Conservation (phyloP, 2,797 vertebrate species). For the Phoebastria nigripes region DNA sequence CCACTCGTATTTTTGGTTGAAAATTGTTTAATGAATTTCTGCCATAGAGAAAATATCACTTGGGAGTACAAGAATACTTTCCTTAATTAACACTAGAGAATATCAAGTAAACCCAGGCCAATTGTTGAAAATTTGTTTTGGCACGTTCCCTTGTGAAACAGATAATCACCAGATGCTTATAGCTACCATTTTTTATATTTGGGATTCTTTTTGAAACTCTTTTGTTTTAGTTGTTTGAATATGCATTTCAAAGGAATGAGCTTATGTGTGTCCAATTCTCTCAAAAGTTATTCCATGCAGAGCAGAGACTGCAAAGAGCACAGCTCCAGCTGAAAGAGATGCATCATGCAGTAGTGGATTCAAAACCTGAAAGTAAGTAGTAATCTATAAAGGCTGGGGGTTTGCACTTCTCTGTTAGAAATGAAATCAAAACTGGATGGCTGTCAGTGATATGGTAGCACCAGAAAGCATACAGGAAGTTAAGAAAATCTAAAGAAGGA, state of each 20-base stretch:
- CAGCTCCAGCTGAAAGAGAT: slow-evolving; percentile 92
- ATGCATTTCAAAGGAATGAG: neutral
- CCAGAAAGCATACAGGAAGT: neutral
- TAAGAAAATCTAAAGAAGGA: neutral
- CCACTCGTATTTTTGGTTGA: neutral
- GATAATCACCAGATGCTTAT: neutral
- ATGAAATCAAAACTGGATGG: neutral
- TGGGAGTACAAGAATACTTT: neutral
- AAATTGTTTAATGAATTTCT: neutral
- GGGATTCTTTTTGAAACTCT: neutral
- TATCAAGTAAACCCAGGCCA: slow-evolving; percentile 2
- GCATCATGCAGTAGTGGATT: slow-evolving; percentile 87
- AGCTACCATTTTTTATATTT: neutral
- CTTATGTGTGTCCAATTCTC: slow-evolving; percentile 26
- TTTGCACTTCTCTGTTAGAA: neutral
- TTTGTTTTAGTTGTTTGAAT: neutral
- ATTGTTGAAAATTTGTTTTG: neutral
- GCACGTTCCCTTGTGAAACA: neutral
- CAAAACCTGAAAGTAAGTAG: slow-evolving; percentile 94
- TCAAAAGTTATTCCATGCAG: slow-evolving; percentile 88
- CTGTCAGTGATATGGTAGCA: neutral
- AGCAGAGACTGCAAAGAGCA: slow-evolving; percentile 89
- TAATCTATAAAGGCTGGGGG: neutral
- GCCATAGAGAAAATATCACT: neutral
- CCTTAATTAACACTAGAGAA: neutral